These are phyloP conservation scores for Chromobotia macracanthus DNA, from an alignment of 2,797 vertebrate genomes.

Conservation along the genomic window DNA sequence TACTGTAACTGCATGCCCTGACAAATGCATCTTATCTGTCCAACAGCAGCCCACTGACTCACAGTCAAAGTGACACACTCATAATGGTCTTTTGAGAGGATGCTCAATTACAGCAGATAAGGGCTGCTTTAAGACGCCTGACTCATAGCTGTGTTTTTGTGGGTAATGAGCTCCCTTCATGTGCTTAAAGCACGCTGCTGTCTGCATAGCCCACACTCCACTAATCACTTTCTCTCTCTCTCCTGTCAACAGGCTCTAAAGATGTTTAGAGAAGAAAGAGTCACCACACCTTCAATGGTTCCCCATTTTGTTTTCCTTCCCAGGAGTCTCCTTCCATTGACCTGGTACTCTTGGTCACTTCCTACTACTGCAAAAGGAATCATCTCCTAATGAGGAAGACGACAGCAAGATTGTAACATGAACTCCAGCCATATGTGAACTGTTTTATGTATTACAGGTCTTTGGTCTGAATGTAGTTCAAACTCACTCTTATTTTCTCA, in stretches of 20 bases:
- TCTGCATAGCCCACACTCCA: not conserved
- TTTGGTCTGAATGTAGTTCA: conserved; percentile 50
- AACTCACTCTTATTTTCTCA: conserved; percentile 92
- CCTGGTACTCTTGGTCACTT: conserved; percentile 97
- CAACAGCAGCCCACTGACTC: conserved; percentile 6
- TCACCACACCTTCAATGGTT: conserved; percentile 91
- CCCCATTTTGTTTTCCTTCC: conserved; percentile 99
- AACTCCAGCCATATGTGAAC: not conserved
- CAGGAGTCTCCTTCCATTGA: conserved; percentile 93
- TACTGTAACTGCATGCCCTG: not conserved
- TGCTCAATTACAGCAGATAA: conserved; percentile 24
- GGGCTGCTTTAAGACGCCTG: conserved; percentile 9
- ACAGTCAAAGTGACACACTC: not conserved
- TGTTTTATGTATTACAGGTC: not conserved
- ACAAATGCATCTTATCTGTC: conserved; percentile 21
- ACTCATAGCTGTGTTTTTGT: conserved; percentile 4
- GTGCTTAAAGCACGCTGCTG: conserved; percentile 3
- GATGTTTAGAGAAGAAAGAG: not conserved
- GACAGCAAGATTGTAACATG: not conserved
- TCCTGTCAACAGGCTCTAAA: not conserved
- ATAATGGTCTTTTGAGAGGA: conserved; percentile 19
- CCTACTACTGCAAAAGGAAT: conserved; percentile 98
- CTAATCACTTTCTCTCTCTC: conserved; percentile 15
- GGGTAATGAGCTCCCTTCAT: conserved; percentile 31
- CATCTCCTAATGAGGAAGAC: conserved; percentile 84